These are phyloP conservation scores for Gorsachius magnificus DNA, from an alignment of 2,797 vertebrate genomes.

Conservation along the genomic window DNA sequence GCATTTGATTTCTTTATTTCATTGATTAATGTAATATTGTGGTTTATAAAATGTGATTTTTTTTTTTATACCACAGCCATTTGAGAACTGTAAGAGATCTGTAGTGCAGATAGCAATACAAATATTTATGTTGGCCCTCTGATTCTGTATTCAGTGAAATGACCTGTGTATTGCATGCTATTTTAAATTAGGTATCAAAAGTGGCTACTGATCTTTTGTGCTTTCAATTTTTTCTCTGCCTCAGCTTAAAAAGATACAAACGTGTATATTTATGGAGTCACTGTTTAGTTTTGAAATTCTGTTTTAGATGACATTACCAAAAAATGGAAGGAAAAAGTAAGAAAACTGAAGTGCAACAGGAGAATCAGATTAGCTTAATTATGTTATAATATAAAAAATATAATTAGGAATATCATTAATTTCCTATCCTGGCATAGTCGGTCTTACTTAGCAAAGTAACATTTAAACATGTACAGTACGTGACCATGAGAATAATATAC, in stretches of 20 bases:
- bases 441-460: not conserved
- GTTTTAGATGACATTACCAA: not conserved
- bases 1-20: not conserved
- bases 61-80: not conserved
- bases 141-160: not conserved
- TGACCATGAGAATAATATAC: not conserved
- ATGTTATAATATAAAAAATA: not conserved
- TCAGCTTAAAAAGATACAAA: not conserved
- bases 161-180: not conserved
- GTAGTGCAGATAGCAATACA: not conserved
- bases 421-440: not conserved
- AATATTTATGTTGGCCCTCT: not conserved
- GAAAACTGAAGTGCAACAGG: not conserved
- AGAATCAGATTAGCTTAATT: not conserved
- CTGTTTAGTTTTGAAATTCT: not conserved
- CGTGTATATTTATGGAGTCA: not conserved
- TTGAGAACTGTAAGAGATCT: not conserved
- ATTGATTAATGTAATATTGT: not conserved
- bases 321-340: not conserved
- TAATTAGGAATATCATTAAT: not conserved
- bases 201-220: not conserved
- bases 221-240: not conserved
- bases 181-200: not conserved
- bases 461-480: not conserved
- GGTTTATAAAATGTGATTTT: not conserved